phyloP scores from a whole-genome alignment of 2,888 invertebrate species.

The Alcis repandata region DNA sequence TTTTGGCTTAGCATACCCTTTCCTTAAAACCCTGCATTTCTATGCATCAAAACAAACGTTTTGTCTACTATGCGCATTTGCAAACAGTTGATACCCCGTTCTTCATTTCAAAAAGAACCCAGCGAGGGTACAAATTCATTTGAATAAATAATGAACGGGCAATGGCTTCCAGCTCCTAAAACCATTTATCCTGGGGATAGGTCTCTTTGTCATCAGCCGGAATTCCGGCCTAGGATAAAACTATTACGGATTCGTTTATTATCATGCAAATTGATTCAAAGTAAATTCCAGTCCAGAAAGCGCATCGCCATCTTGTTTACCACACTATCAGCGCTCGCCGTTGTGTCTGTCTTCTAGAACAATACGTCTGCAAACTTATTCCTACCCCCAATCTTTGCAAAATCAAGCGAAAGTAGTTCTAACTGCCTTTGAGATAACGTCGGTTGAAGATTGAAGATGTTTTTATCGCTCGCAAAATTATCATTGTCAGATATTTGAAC shows the following conservation, averaged over 20 bases:
- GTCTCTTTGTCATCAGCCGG: slow-evolving; percentile 31
- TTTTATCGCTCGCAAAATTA: slow-evolving; percentile 12
- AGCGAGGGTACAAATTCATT: slow-evolving; percentile 25
- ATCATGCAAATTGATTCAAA: slow-evolving; percentile 54
- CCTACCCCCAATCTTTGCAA: background rate
- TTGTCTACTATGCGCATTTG: background rate
- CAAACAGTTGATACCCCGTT: slow-evolving; percentile 19
- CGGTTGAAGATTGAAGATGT: slow-evolving; percentile 9
- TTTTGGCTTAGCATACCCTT: no score
- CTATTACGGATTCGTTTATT: slow-evolving; percentile 48
- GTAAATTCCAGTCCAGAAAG: slow-evolving; percentile 47
- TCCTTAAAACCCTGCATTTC: no score
- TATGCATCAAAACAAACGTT: no score
- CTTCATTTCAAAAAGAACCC: slow-evolving; percentile 18
- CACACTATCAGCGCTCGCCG: slow-evolving; percentile 56
- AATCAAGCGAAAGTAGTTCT: slow-evolving; percentile 29
- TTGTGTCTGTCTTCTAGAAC: slow-evolving; percentile 57
- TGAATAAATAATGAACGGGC: slow-evolving; percentile 32
- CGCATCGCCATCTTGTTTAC: slow-evolving; percentile 56
- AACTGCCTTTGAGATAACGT: slow-evolving; percentile 30
- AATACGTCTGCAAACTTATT: slow-evolving; percentile 48
- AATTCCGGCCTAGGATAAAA: slow-evolving; percentile 35
- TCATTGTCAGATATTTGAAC: slow-evolving; percentile 36
- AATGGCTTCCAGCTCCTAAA: slow-evolving; percentile 18
- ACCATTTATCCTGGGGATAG: slow-evolving; percentile 22